Conservation (phyloP, 2,113 vertebrate genomes). For the Oreochromis spilurus region DNA sequence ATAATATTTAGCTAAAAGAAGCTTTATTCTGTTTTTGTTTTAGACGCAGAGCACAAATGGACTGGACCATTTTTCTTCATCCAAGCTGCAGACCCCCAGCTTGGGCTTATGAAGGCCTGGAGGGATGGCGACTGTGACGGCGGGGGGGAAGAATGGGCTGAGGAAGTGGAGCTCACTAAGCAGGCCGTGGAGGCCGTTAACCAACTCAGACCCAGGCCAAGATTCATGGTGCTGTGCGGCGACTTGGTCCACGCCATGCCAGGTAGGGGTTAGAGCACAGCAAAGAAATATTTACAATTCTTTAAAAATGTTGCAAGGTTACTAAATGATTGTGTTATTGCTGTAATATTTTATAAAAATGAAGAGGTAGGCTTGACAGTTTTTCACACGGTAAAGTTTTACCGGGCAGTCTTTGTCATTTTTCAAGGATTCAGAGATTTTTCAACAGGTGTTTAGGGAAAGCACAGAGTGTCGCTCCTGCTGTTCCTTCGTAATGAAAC, state of each 20-base stretch:
- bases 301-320: neutral
- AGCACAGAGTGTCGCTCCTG: neutral
- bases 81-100: constrained; percentile 91
- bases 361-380: neutral
- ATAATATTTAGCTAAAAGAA: neutral
- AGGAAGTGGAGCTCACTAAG: constrained; percentile 83
- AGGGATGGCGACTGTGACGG: constrained; percentile 73
- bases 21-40: neutral
- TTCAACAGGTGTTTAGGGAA: neutral
- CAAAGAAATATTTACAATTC: neutral
- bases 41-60: constrained; percentile 84
- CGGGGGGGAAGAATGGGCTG: constrained; percentile 86
- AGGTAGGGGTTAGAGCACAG: constrained; percentile 64
- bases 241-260: constrained; percentile 94
- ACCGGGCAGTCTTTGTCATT: neutral
- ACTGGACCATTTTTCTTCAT: constrained; percentile 90
- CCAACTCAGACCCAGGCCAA: constrained; percentile 80
- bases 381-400: neutral
- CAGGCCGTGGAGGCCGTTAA: constrained; percentile 84
- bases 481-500: neutral
- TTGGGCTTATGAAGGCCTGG: constrained; percentile 96
- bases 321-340: neutral
- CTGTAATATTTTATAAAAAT: neutral
- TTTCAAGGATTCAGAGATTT: neutral
- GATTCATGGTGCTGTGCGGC: constrained; percentile 88